These are phyloP conservation scores for Phoxinus dragarum DNA, from an alignment of 2,797 vertebrate species.

Conservation along the genomic window DNA sequence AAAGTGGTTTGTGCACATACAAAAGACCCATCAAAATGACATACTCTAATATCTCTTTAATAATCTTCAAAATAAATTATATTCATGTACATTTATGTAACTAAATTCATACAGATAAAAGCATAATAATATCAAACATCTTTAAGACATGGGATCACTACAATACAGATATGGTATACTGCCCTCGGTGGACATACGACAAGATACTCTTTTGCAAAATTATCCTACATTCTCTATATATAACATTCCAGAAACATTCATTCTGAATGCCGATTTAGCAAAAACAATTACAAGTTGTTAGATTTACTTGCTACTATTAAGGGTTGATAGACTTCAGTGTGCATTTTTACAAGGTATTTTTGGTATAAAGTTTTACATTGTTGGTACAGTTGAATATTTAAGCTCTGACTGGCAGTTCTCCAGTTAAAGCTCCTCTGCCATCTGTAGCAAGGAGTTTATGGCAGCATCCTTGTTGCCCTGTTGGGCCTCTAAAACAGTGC, in stretches of 20 bases:
- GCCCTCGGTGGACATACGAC: not conserved
- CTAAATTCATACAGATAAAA: constrained; percentile 49
- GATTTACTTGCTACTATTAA: constrained; percentile 15
- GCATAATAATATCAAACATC: constrained; percentile 36
- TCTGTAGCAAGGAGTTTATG: constrained; percentile 96
- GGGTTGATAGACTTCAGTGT: constrained; percentile 28
- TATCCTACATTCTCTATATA: not conserved
- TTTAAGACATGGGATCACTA: constrained; percentile 36
- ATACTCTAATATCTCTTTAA: constrained; percentile 49
- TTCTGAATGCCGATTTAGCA: constrained; percentile 25
- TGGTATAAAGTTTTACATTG: constrained; percentile 3
- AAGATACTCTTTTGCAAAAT: not conserved
- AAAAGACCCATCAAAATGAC: not conserved
- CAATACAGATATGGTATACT: constrained; percentile 27
- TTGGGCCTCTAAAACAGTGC: constrained; percentile 94
- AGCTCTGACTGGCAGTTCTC: not conserved
- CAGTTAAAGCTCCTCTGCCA: constrained; percentile 91
- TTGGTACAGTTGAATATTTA: constrained; percentile 8
- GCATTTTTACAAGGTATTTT: constrained; percentile 55
- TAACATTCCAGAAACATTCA: constrained; percentile 3
- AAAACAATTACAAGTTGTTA: constrained; percentile 34
- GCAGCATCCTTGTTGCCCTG: constrained; percentile 92
- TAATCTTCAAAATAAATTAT: constrained; percentile 61
- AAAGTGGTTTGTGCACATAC: not conserved
- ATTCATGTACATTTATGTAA: constrained; percentile 59